Evolutionary conservation across 2,797 vertebrate species (phyloP).

Genomic region (Clamator glandarius): DNA sequence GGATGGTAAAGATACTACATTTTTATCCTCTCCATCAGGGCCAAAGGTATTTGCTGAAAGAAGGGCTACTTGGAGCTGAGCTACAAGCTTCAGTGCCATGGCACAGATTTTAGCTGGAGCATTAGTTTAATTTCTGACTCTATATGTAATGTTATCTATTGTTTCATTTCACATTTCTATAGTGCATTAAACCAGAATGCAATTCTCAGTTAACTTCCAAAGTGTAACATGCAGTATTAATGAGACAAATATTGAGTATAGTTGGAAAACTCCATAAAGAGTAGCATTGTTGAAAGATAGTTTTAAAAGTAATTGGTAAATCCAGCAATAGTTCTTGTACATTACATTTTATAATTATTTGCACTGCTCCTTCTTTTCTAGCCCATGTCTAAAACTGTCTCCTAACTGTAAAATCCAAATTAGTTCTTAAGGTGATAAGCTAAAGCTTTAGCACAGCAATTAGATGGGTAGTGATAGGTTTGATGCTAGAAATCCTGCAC

Average conservation of each 20-base stretch:
- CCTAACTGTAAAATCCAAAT: background rate
- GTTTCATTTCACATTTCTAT: background rate
- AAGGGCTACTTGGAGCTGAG: background rate
- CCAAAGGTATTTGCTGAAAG: background rate
- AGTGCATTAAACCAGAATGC: background rate
- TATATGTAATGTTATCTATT: background rate
- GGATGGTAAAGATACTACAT: background rate
- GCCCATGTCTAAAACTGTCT: background rate
- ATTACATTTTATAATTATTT: background rate
- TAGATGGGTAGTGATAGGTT: background rate
- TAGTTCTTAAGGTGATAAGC: background rate
- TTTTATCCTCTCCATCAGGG: background rate
- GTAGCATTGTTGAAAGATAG: background rate
- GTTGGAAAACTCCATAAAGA: background rate
- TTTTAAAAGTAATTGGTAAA: background rate
- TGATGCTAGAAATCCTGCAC: background rate
- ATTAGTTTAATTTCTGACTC: background rate
- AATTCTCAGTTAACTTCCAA: background rate
- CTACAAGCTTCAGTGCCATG: background rate
- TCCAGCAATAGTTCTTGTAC: background rate
- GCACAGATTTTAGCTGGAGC: background rate
- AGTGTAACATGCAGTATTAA: background rate
- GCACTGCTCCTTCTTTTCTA: background rate
- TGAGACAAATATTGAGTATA: background rate
- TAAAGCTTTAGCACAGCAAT: background rate